Evolutionary conservation across 2,797 vertebrate species (phyloP).

Genomic region (Enteromius argenteus): DNA sequence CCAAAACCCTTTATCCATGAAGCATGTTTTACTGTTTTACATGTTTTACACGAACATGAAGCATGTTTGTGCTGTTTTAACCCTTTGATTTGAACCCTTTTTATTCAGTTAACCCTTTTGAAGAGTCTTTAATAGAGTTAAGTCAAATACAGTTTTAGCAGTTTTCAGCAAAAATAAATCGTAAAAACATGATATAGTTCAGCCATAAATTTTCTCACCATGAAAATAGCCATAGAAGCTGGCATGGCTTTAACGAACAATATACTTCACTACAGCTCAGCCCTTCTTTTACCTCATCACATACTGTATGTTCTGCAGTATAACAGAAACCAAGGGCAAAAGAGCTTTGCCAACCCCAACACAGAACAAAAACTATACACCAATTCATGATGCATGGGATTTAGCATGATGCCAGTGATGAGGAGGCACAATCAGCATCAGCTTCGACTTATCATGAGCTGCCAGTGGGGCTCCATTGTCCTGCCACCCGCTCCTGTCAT

Average conservation of each 20-base stretch:
- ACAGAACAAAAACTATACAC: neutral
- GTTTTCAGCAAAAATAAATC: too few species aligned
- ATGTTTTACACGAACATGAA: too few species aligned
- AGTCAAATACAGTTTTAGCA: too few species aligned
- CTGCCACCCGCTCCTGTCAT: conserved; percentile 1
- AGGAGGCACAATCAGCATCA: conserved; percentile 18
- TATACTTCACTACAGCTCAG: neutral
- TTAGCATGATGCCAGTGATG: neutral
- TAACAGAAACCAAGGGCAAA: neutral
- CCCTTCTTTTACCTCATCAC: neutral
- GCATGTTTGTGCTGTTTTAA: too few species aligned
- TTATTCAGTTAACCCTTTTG: too few species aligned
- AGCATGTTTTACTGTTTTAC: too few species aligned
- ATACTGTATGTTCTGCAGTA: neutral
- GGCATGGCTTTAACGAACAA: neutral
- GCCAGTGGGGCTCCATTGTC: conserved; percentile 18
- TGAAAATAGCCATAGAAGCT: neutral
- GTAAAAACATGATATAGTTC: too few species aligned
- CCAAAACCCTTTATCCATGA: too few species aligned
- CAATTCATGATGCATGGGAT: neutral
- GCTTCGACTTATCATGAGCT: conserved; percentile 9
- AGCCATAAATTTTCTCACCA: too few species aligned
- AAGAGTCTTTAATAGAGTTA: too few species aligned
- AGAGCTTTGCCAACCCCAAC: neutral
- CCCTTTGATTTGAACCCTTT: too few species aligned